Conservation (phyloP, 2,888 invertebrate genomes). For the Amiota communis region DNA sequence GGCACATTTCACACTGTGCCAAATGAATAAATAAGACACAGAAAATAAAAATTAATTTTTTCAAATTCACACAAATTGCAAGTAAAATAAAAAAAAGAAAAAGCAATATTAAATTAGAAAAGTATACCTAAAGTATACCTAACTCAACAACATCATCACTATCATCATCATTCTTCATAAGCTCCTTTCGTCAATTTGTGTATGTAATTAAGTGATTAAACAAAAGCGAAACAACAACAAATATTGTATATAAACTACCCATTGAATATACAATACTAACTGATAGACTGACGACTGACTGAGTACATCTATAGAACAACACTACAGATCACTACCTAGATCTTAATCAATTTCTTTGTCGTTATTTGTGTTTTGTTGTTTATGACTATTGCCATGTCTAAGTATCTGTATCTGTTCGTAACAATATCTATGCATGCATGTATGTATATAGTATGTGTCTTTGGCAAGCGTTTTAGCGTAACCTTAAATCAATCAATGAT, state of each 20-base stretch:
- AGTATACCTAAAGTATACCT: too few relatives aligned
- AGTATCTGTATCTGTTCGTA: constrained; percentile 27
- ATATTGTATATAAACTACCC: neutral
- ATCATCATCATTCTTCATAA: too few relatives aligned
- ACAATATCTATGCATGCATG: constrained; percentile 34
- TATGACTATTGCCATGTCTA: neutral
- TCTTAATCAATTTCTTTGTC: constrained; percentile 24
- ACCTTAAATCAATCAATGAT: constrained; percentile 68
- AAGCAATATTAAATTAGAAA: too few relatives aligned
- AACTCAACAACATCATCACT: too few relatives aligned
- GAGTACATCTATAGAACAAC: neutral
- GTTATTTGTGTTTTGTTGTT: neutral
- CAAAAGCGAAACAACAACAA: constrained; percentile 9
- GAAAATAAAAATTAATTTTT: constrained; percentile 5
- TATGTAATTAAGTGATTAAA: constrained; percentile 29
- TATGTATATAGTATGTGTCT: constrained; percentile 34
- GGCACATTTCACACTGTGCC: neutral
- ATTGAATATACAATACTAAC: too few relatives aligned
- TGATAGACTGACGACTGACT: neutral
- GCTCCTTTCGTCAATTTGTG: constrained; percentile 12
- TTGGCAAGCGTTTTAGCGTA: constrained; percentile 61
- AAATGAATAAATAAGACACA: neutral
- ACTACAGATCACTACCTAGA: constrained; percentile 4
- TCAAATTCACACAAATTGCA: neutral
- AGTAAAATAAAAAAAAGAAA: neutral